phyloP scores from a whole-genome alignment of 64 coral and sea anemone genomes.

The Pocillopora verrucosa region DNA sequence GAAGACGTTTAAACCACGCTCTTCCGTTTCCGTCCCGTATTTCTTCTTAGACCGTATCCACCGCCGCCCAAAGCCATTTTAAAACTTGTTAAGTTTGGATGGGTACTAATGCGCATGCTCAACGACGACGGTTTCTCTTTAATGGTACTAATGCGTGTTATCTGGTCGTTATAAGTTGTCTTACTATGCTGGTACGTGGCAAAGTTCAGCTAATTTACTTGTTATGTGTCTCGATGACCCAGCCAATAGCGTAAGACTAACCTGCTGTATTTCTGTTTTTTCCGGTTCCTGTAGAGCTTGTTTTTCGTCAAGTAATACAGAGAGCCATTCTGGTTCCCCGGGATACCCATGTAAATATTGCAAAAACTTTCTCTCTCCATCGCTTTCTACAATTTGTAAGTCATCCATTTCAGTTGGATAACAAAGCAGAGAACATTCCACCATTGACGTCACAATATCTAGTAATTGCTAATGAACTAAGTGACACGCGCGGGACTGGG shows the following conservation, averaged over 20 bases:
- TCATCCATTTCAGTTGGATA: not conserved
- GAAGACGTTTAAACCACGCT: no score
- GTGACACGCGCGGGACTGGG: not conserved
- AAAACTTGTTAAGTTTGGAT: no score
- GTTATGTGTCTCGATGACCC: no score
- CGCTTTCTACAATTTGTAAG: not conserved
- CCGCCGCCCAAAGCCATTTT: no score
- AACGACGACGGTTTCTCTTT: no score
- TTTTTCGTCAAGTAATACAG: not conserved
- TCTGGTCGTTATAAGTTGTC: no score
- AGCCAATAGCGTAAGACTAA: not conserved
- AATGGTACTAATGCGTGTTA: no score
- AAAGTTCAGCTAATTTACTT: not conserved
- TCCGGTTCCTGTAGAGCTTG: not conserved
- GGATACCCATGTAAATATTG: conserved; percentile 1
- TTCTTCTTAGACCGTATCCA: no score
- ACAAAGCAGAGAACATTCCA: not conserved
- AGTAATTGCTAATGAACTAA: not conserved
- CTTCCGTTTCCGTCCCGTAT: no score
- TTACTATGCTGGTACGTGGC: no score
- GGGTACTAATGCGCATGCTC: no score
- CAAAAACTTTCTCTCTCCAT: not conserved
- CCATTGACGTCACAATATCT: not conserved
- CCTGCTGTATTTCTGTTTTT: conserved; percentile 1
- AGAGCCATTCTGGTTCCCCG: conserved; percentile 10